Evolutionary conservation across 2,888 invertebrate genomes (phyloP), one percentile per base, ranked within the genome.

Genomic region (Buathra laborator): DNA sequence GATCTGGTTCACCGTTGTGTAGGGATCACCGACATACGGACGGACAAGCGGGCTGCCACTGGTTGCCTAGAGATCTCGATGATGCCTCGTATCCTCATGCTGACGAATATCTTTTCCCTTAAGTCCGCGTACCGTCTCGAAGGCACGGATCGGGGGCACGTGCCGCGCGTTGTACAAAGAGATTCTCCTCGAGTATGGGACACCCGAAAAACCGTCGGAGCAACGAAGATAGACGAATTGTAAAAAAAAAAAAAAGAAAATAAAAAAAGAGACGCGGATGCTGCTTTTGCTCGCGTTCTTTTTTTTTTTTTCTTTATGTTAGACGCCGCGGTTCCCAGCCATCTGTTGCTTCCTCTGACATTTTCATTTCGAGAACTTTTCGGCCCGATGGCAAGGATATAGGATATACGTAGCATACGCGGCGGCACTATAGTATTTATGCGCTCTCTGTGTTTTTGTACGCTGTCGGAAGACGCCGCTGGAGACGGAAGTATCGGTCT

Each of bases 301-400:
- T 37, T 48, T 81, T 82, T 64, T 76, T 82, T 64, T 76, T 79
- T 48, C 44, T 64, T 56, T 68, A 44, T 29, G 37, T 10, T 37
- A 44, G 67, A 71, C 43, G 70, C 37, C 79, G 53, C 79, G 78
- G 51, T 56, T 43, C 81, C 53, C 86, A 81, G 83, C 88, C 88
- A 88, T 88, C 88, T 88, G 88, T 88, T 88, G 88, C 87, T 86
- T 84, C 74, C 86, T 37, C 37, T 84, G 86, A 81, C 86, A 86
- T 87, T 86, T 87, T 84, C 84, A 86, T 86, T 83, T 84, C 76
- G 68, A 68, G 62, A 79, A 84, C 84, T 76, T 86, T 81, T 78
- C 59, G 53, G 62, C 3, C 37, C 56, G 53, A 68, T 5, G 43
- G 14, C 32, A 14, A 59, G 59, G 59, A 59, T 59, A 29, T 32